A percentile compares a stretch with the other conserved stretches of the same genome.
Evolutionary conservation across 2,113 vertebrate species (phyloP).

Genomic region (Catharus bicknelli): DNA sequence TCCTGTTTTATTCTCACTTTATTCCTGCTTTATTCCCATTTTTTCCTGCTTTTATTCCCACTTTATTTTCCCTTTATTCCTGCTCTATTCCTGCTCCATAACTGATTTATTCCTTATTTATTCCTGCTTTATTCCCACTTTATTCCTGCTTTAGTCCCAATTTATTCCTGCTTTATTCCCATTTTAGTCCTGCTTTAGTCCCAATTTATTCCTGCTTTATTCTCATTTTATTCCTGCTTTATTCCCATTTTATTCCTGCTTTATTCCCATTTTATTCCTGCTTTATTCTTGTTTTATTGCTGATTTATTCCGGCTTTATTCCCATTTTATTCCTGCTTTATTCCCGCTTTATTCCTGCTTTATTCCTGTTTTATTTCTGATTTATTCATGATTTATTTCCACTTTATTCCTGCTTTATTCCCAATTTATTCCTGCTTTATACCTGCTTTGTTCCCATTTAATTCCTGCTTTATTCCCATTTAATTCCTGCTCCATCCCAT

Average conservation of each 20-base stretch:
- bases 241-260: neutral
- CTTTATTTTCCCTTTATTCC: neutral
- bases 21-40: accelerated
- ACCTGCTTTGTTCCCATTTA: neutral
- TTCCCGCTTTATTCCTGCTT: no score
- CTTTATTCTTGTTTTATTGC: neutral
- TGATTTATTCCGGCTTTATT: neutral
- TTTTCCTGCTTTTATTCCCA: neutral
- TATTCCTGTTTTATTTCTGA: neutral
- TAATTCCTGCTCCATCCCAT: neutral
- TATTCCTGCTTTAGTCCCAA: neutral
- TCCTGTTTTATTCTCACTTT: neutral
- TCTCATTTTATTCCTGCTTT: accelerated
- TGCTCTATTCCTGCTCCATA: neutral
- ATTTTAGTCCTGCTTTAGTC: neutral
- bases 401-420: accelerated
- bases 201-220: neutral
- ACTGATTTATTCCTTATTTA: neutral
- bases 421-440: accelerated
- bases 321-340: neutral
- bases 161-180: neutral
- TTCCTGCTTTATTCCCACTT: neutral
- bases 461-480: neutral
- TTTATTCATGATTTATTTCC: no score
- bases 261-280: accelerated